Evolutionary conservation across 2,888 invertebrate genomes (phyloP).

Genomic region (Napeogenes sylphis): DNA sequence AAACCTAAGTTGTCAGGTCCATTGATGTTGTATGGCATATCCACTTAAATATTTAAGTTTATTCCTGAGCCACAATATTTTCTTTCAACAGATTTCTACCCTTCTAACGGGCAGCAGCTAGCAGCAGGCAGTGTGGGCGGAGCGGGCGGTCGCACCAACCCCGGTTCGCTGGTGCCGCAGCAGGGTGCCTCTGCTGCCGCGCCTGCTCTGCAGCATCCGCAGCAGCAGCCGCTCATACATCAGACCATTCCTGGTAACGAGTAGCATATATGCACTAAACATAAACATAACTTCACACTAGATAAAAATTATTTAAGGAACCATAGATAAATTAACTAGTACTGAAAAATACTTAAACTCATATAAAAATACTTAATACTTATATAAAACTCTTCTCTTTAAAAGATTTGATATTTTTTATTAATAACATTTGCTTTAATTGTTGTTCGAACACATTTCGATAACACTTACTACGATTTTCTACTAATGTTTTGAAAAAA

Average conservation of each 20-base stretch:
- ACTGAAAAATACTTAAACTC: too few relatives aligned
- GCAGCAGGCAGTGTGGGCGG: conserved; percentile 61
- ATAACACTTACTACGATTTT: too few relatives aligned
- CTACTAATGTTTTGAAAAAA: too few relatives aligned
- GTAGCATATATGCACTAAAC: conserved; percentile 23
- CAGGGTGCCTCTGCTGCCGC: conserved; percentile 46
- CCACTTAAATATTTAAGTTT: too few relatives aligned
- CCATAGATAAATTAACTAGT: too few relatives aligned
- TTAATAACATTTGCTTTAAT: too few relatives aligned
- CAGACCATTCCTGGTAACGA: conserved; percentile 55
- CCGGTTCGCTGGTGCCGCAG: conserved; percentile 49
- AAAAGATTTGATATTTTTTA: too few relatives aligned
- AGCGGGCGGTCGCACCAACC: conserved; percentile 40
- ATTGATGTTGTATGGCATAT: not conserved
- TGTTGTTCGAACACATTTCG: too few relatives aligned
- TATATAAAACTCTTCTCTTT: too few relatives aligned
- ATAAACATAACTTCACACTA: not conserved
- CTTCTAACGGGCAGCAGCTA: conserved; percentile 61
- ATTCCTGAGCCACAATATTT: not conserved
- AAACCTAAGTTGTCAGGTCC: not conserved
- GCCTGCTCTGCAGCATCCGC: conserved; percentile 47
- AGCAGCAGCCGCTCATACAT: conserved; percentile 59
- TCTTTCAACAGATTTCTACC: conserved; percentile 53
- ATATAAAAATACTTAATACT: too few relatives aligned
- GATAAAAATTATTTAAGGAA: too few relatives aligned